phyloP scores from a whole-genome alignment of 1,140 invertebrate genomes.

The Dendroctonus ponderosae region DNA sequence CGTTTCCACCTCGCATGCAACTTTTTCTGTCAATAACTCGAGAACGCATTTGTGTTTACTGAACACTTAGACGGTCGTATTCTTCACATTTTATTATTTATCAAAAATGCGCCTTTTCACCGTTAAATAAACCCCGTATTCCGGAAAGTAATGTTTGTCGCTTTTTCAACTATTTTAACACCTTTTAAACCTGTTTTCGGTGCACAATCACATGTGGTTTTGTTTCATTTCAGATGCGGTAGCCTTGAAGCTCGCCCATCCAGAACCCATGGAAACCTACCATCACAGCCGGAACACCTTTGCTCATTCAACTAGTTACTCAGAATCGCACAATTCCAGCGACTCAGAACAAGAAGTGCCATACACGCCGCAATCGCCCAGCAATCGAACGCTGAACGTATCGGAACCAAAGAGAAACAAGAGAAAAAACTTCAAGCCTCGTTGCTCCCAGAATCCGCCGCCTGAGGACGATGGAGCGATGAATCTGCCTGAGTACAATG shows the following conservation, averaged over 20 bases:
- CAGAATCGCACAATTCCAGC: slow-evolving; percentile 40
- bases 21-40: slow-evolving; percentile 31
- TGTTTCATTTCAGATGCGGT: slow-evolving; percentile 45
- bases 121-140: slow-evolving; percentile 27
- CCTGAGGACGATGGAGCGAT: slow-evolving; percentile 50
- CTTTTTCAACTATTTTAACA: slow-evolving; percentile 25
- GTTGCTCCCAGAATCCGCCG: slow-evolving; percentile 60
- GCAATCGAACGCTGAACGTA: slow-evolving; percentile 45
- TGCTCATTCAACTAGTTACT: slow-evolving; percentile 21
- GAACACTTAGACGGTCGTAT: slow-evolving; percentile 29
- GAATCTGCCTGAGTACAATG: slow-evolving; percentile 50
- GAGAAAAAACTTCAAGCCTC: slow-evolving; percentile 66
- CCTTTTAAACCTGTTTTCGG: neutral
- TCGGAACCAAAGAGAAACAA: slow-evolving; percentile 60
- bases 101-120: slow-evolving; percentile 27
- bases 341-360: slow-evolving; percentile 45
- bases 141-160: slow-evolving; percentile 24
- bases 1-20: slow-evolving; percentile 19
- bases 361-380: slow-evolving; percentile 52
- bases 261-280: slow-evolving; percentile 30
- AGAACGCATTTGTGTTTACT: slow-evolving; percentile 20
- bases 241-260: slow-evolving; percentile 30
- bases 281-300: slow-evolving; percentile 38
- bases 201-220: neutral
- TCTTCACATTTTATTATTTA: slow-evolving; percentile 32